Evolutionary conservation across 2,888 invertebrate species (phyloP).

Genomic region (Drosophila greeni): DNA sequence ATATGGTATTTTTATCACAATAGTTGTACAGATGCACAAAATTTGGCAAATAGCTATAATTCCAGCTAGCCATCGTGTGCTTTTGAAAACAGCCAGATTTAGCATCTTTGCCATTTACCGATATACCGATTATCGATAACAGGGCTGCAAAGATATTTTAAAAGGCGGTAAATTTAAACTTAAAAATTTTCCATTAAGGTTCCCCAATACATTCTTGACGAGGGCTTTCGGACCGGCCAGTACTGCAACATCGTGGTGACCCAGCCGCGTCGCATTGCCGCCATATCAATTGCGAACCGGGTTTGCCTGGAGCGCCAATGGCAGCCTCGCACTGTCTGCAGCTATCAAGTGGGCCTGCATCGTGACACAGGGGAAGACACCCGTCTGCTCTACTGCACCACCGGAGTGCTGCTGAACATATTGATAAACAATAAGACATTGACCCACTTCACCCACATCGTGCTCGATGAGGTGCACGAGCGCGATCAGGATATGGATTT

Average conservation of each 20-base stretch:
- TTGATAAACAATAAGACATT: conserved; percentile 84
- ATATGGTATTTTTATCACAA: not conserved
- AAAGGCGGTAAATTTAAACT: not conserved
- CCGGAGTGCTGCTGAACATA: conserved; percentile 91
- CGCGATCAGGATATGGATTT: conserved; percentile 96
- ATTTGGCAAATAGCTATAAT: no score
- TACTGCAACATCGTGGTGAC: conserved; percentile 94
- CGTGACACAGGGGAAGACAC: conserved; percentile 79
- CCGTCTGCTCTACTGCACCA: conserved; percentile 90
- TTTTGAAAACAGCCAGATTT: no score
- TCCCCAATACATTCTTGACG: conserved; percentile 95
- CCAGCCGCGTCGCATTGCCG: conserved; percentile 95
- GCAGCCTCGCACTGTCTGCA: conserved; percentile 89
- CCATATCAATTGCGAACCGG: conserved; percentile 91
- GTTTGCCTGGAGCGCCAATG: conserved; percentile 91
- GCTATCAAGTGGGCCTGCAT: conserved; percentile 86
- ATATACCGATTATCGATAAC: not conserved
- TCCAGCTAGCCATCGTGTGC: no score
- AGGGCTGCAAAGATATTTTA: not conserved
- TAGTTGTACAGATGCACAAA: not conserved
- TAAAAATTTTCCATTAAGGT: conserved; percentile 78
- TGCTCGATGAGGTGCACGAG: conserved; percentile 97
- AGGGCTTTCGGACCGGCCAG: conserved; percentile 82
- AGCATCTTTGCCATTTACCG: conserved; percentile 3
- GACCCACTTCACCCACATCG: conserved; percentile 90